phyloP scores from a whole-genome alignment of 2,113 vertebrate genomes.

The Geococcyx californianus region DNA sequence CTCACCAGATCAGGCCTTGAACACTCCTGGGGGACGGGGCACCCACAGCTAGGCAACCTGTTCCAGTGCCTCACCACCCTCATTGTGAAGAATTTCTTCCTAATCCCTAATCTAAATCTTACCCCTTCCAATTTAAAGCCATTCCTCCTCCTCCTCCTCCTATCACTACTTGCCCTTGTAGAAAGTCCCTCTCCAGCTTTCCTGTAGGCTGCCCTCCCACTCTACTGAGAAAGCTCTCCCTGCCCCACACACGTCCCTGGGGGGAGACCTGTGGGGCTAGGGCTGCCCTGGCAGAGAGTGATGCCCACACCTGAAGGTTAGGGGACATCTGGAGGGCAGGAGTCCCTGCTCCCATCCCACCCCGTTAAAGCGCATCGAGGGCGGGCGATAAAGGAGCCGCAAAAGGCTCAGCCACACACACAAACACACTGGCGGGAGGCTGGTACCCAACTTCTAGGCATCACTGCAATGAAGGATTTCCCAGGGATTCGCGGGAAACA shows the following conservation, averaged over 20 bases:
- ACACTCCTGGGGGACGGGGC: no score
- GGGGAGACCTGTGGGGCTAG: neutral
- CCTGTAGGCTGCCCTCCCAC: neutral
- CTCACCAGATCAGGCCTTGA: no score
- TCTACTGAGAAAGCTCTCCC: neutral
- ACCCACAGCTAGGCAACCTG: no score
- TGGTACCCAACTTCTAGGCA: constrained; percentile 8
- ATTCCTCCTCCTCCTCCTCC: no score
- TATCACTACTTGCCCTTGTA: no score
- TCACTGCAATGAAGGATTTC: neutral
- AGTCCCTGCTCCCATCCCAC: neutral
- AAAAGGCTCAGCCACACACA: neutral
- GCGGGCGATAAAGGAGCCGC: neutral
- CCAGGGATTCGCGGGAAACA: constrained; percentile 11
- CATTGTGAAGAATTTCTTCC: no score
- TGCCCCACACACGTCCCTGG: neutral
- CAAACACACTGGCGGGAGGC: neutral
- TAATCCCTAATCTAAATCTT: no score
- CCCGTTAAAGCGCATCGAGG: neutral
- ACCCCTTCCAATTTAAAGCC: no score
- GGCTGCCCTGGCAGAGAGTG: neutral
- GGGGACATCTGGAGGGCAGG: neutral
- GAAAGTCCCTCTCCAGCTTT: no score
- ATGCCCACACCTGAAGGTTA: neutral
- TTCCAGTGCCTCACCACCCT: no score